Base-by-base conservation (phyloP, 1,140 invertebrate genomes). In the Macrobrachium rosenbergii region DNA sequence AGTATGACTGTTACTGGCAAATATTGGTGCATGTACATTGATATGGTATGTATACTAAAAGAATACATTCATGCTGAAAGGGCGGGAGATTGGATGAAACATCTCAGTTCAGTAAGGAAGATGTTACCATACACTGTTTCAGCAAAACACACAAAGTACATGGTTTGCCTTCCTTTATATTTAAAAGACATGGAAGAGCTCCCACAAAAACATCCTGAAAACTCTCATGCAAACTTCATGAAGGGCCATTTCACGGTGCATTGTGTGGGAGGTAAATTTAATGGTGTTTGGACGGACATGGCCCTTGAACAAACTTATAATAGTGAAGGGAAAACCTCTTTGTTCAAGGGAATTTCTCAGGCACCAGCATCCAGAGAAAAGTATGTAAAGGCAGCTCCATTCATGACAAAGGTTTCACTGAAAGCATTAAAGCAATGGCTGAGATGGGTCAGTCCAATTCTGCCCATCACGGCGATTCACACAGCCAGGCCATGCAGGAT, bases 211-310 rank as follows among this genome's bases (percentile, higher is more conserved):
- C 43, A 37, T 78, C 76, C 52, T 14, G 21, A 78, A 14, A 58
- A n/a, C n/a, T n/a, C 59, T 52, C 7, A 78, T n/a, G 21, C 14
- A n/a, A 59, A 45, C 16, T 78, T 78, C 76, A 58, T 52, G 43
- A 12, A 10, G 11, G 76, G 76, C 7, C 5, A 78, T 11, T 78
- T 78, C 76, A 78, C 37, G 45, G 76, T 78, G 21, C 76, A n/a
- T 78, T 52, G 59, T 17, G 59, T n/a, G n/a, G 76, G 12, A 58
- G 76, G 76, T 78, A 7, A n/a, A 17, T 78, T 78, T 52, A 78
- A 78, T 78, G 76, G 76, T 52, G 76, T 78, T n/a, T 78, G 76
- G 76, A 78, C 76, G 12, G 76, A 78, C 43, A 7, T 78, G 37
- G 76, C 76, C 16, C 76, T 78, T 3, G 52, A 78, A 7, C 7